Evolutionary conservation across 2,113 vertebrate genomes (phyloP), one percentile per base, ranked within the genome.

Genomic region (Centropristis striata): DNA sequence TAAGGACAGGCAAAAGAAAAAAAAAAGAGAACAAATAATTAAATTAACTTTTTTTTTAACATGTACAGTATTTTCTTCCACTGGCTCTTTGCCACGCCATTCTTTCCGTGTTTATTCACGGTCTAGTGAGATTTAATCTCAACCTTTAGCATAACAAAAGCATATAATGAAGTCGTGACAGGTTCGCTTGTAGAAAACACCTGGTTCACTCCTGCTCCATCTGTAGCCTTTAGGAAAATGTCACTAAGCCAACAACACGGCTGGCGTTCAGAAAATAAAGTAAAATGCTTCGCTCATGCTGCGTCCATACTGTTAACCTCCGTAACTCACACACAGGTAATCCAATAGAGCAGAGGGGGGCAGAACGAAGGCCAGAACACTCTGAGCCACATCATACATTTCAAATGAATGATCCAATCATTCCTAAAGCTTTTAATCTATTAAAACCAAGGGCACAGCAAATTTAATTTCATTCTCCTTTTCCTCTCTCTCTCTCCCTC

Each of bases 361-460:
- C 16, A 13, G 12, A 5, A 13, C 1, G 23, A 25, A 58, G 44
- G 44, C 37, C 70, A 58, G 37, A 27, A 53, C 25, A 49, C 82
- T 71, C 10, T 7, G 20, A 84, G 60, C 67, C 81, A 32, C 87
- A 67, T 73, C 79, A 81, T 89, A 82, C 79, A 64, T 88, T 90
- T 91, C 83, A 81, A 86, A 90, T 77, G 53, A 87, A 81, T 86
- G 82, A 93, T 92, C 83, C 88, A 91, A 92, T 94, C 83, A 74
- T 75, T 84, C 54, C 58, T 63, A 74, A 84, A 90, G 90, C 90
- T 94, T 90, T 91, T 90, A 91, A 93, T 90, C 84, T 93, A 92
- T 86, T 90, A 87, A 93, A 93, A 81, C 81, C 88, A 92, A 93
- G 88, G 86, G 83, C 91, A 90, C 46, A 28, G 80, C 67, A 77